These are phyloP conservation scores for Tricholaema leucomelas DNA, from an alignment of 2,113 vertebrate species.

Conservation along the genomic window DNA sequence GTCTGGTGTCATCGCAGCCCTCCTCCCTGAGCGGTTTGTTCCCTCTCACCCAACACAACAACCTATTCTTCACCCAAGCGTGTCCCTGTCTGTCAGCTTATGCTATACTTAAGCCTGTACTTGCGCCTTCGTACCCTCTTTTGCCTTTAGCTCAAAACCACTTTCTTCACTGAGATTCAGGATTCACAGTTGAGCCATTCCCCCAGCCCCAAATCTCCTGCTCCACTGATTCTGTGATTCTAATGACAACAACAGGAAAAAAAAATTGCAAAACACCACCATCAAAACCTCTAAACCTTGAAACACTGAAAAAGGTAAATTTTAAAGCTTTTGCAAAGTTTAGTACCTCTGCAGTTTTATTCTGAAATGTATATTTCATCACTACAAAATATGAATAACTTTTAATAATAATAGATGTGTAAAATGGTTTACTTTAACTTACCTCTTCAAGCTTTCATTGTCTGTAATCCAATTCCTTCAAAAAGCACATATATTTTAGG, in stretches of 20 bases:
- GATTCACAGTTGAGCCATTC: not conserved
- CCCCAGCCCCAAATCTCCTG: not conserved
- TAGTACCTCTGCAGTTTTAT: not conserved
- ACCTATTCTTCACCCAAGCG: accelerated
- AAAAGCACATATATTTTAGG: not conserved
- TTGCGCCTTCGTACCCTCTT: not conserved
- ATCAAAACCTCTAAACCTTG: no score
- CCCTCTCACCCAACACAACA: accelerated
- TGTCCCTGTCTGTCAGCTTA: not conserved
- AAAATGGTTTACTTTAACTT: not conserved
- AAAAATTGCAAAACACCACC: no score
- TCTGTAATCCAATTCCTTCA: not conserved
- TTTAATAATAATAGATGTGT: not conserved
- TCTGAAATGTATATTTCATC: not conserved
- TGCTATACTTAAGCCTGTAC: accelerated
- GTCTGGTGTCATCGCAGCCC: not conserved
- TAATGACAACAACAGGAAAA: not conserved
- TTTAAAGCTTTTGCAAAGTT: not conserved
- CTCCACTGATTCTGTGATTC: no score
- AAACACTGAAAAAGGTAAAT: not conserved
- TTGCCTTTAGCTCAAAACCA: not conserved
- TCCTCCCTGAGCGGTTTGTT: accelerated
- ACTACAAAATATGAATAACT: not conserved
- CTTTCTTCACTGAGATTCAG: not conserved
- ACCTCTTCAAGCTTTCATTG: not conserved